A percentile compares a stretch with the other conserved stretches of the same genome.
These are phyloP conservation scores for Chironomus riparius DNA, from an alignment of 2,888 invertebrate genomes.

Conservation along the genomic window DNA sequence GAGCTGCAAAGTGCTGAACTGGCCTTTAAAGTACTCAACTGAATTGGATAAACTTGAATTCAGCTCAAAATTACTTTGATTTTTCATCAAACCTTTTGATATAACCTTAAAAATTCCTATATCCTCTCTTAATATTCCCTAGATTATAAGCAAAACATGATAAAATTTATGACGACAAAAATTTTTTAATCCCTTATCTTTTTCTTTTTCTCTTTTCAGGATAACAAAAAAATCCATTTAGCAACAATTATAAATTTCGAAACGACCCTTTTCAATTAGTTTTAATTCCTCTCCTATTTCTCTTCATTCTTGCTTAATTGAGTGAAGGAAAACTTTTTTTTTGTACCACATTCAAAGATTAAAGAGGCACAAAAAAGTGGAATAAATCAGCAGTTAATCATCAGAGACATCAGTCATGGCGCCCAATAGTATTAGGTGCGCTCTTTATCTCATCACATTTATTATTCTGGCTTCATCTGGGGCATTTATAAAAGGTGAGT, in stretches of 20 bases:
- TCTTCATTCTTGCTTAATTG: not conserved
- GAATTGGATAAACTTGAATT: too few species aligned
- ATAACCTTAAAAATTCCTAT: not conserved
- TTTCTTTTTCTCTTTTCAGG: not conserved
- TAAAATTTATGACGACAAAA: not conserved
- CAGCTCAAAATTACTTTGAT: too few species aligned
- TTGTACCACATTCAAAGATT: not conserved
- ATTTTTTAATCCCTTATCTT: constrained; percentile 8
- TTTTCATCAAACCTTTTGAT: too few species aligned
- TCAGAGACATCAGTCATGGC: not conserved
- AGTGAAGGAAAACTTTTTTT: not conserved
- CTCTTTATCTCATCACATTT: not conserved
- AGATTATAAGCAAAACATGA: too few species aligned
- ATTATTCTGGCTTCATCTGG: not conserved
- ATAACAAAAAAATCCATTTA: constrained; percentile 5
- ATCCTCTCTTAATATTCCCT: not conserved
- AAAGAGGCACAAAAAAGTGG: not conserved
- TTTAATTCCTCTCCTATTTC: not conserved
- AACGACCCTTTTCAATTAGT: constrained; percentile 21
- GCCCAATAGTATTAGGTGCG: constrained; percentile 9
- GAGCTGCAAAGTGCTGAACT: too few species aligned
- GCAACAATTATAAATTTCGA: not conserved
- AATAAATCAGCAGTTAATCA: not conserved
- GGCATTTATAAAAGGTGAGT: constrained; percentile 6
- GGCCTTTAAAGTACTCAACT: too few species aligned